Conservation (phyloP, 2,797 vertebrate species). For the Gambelia wislizenii region DNA sequence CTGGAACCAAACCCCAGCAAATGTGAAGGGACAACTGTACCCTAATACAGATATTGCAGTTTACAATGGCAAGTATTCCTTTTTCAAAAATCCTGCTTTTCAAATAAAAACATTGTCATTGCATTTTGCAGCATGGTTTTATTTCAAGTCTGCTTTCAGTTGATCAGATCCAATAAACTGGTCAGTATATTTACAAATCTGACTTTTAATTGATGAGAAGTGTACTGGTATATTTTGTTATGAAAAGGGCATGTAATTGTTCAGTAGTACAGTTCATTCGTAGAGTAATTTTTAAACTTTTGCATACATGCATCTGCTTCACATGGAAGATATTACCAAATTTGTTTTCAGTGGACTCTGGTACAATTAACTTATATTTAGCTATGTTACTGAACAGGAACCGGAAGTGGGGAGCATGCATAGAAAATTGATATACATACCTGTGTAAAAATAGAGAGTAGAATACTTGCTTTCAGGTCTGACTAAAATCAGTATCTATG, state of each 20-base stretch:
- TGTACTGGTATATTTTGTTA: not conserved
- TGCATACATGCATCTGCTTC: not conserved
- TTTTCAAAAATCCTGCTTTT: not conserved
- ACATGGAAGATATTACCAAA: not conserved
- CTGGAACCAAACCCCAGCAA: no score
- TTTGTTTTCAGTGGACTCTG: not conserved
- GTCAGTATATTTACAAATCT: no score
- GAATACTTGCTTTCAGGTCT: not conserved
- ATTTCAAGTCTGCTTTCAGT: not conserved
- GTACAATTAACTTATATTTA: not conserved
- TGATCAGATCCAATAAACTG: no score
- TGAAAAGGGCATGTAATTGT: not conserved
- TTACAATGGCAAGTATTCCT: not conserved
- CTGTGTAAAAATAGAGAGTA: not conserved
- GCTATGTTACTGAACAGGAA: not conserved
- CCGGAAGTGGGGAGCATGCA: not conserved
- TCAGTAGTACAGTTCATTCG: not conserved
- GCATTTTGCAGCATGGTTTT: not conserved
- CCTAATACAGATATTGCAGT: not conserved
- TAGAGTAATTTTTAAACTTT: not conserved
- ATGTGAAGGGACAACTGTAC: no score
- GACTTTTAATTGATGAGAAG: not conserved
- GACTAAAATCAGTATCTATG: not conserved
- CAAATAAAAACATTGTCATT: not conserved
- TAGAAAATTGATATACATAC: not conserved